These are phyloP conservation scores for Pseudorectes ferrugineus DNA, from an alignment of 2,113 vertebrate genomes.

Conservation along the genomic window DNA sequence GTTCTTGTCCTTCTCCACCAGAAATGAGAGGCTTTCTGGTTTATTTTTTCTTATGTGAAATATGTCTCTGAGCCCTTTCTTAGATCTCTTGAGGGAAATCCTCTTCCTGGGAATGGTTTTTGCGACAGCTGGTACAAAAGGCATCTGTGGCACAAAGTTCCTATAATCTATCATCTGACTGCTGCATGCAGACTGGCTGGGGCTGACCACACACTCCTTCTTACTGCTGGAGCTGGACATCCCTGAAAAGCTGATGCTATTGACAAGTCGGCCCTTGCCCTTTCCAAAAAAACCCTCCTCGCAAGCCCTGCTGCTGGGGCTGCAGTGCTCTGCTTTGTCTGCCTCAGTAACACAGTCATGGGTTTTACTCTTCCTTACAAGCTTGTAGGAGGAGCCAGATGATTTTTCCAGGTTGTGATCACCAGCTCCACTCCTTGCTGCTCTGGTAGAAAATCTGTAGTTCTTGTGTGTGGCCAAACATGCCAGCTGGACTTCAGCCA, in stretches of 20 bases:
- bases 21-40: slow-evolving; percentile 63
- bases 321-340: not conserved
- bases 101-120: slow-evolving; percentile 84
- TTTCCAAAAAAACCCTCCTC: not conserved
- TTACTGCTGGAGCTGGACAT: slow-evolving; percentile 53
- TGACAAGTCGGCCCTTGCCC: slow-evolving; percentile 62
- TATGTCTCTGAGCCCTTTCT: slow-evolving; percentile 80
- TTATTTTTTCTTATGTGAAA: slow-evolving; percentile 78
- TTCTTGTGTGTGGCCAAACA: slow-evolving; percentile 29
- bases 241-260: slow-evolving; percentile 77
- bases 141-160: slow-evolving; percentile 84
- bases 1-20: slow-evolving; percentile 55
- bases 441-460: slow-evolving; percentile 37
- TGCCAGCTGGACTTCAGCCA: slow-evolving; percentile 22
- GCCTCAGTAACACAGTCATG: slow-evolving; percentile 67
- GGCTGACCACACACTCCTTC: slow-evolving; percentile 53
- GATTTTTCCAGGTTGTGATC: slow-evolving; percentile 21
- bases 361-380: slow-evolving; percentile 79
- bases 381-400: slow-evolving; percentile 57
- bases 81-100: slow-evolving; percentile 81
- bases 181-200: slow-evolving; percentile 50
- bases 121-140: slow-evolving; percentile 84
- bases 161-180: slow-evolving; percentile 81
- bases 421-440: not conserved
- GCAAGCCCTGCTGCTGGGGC: not conserved